Evolutionary conservation across 2,797 vertebrate species (phyloP), one percentile per base, ranked within the genome.

Genomic region (Lemur catta): DNA sequence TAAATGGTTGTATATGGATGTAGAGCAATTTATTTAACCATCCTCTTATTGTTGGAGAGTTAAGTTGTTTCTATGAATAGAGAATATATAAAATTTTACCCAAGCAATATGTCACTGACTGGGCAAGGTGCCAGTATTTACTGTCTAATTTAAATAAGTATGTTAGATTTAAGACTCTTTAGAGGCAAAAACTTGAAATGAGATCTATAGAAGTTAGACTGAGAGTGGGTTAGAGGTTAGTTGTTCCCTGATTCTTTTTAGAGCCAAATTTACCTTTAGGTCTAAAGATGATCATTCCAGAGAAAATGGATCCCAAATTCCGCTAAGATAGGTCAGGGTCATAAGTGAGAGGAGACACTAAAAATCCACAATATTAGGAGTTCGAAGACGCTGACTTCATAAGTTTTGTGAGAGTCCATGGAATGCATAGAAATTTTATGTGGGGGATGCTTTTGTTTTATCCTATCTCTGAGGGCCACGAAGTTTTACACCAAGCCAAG

Each of bases 91-190:
- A 95, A 95, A 72, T 87, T 95, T 91, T 78, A 63, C 65, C 7
- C 30, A 92, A 94, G 71, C 20, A 93, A 76, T 93, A 86, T 94
- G 57, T 82, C 81, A 79, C 59, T 67, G 59, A 89, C 48, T 93
- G 69, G 79, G 38, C 92, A 94, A 96, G 41, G 30, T 91, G 33
- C 35, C 43, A 91, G 69, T 93, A 94, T 96, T 97, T 96, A 89
- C 94, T 76, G 35, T 94, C 61, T 94, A 93, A 71, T 59, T 97
- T 94, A 95, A 94, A 67, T 95, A 92, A 86, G 22, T 81, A 71
- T 91, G 30, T 57, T 80, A 86, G 72, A 93, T 85, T 96, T 96
- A 97, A 97, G 71, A 41, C 38, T 95, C 33, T 94, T 94, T 78
- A 63, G 81, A 96, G 17, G 26, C 18, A 95, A 89, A 88, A 92